A percentile compares a stretch with the other conserved stretches of the same genome.
These are phyloP conservation scores for Pipistrellus pygmaeus DNA, from an alignment of 2,797 vertebrate genomes.

Conservation along the genomic window DNA sequence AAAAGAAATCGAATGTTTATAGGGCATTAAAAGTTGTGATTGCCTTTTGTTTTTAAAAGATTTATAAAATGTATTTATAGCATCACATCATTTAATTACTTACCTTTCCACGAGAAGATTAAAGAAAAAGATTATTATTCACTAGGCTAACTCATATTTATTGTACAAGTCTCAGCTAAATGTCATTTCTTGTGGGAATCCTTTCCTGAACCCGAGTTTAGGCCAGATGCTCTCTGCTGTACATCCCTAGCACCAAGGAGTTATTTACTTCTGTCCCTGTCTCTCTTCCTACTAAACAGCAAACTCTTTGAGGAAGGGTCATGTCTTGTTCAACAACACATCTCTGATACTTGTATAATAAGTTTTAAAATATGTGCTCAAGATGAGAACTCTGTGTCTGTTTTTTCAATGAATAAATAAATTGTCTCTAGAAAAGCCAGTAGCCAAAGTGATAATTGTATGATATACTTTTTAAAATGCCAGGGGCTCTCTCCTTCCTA, in stretches of 20 bases:
- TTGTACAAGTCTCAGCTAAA: background rate
- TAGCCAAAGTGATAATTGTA: background rate
- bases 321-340: background rate
- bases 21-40: background rate
- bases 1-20: conserved; percentile 23
- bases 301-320: background rate
- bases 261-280: background rate
- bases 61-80: background rate
- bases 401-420: conserved; percentile 43
- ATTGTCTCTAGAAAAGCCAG: conserved; percentile 6
- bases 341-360: background rate
- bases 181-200: background rate
- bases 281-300: background rate
- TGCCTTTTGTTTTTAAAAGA: background rate
- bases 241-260: too few species aligned
- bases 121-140: background rate
- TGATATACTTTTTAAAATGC: conserved; percentile 24
- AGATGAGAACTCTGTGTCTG: background rate
- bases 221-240: background rate
- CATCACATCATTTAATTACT: background rate
- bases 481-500: background rate
- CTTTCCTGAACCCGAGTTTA: background rate
- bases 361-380: background rate
- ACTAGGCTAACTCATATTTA: background rate
- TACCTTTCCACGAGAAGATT: background rate